Evolutionary conservation across 2,113 vertebrate genomes (phyloP), one percentile per base, ranked within the genome.

Genomic region (Bostrychus sinensis): DNA sequence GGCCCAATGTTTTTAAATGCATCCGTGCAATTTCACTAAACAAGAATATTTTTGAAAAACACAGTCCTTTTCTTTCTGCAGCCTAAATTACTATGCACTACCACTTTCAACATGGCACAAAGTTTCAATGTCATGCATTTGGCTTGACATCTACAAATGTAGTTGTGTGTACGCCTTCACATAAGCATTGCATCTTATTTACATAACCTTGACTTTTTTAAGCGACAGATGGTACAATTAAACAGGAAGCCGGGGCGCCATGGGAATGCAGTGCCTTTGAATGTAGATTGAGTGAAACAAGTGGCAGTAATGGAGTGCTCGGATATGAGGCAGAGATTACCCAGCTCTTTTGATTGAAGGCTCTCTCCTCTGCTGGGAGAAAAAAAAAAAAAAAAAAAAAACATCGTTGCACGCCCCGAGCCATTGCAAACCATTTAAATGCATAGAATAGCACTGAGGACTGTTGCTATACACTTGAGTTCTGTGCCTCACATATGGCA

Each of bases 171-270:
- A 75, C 34, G 58, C 30, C 55, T 77, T 56, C 45, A 39, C 62
- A 67, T 60, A 36, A 66, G 34, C 50, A 16, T 11, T 60, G 38
- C 56, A 34, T 83, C 66, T 67, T 81, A 82, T 86, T 86, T 86
- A 75, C 63, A 86, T 89, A 91, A 90, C 86, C 88, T 91, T 90
- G 78, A 59, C 32, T 72, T 69, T 70, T 79, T 59, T 53, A 45
- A 22, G 7, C 22, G 11, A 84, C 89, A 91, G 82, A 91, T 89
- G 87, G 87, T 80, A 80, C 78, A 88, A 88, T 91, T 90, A 88
- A 90, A 82, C 62, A 56, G 72, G 62, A 88, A 86, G 76, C 63
- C 75, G 56, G 59, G 62, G 25, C 70, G 41, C 77, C 69, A 67
- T 75, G 86, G 84, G 77, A 86, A 83, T 41, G 62, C 3, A 56